These are phyloP conservation scores for Clusia tigrina DNA, from an alignment of 2,888 invertebrate genomes.

Conservation along the genomic window DNA sequence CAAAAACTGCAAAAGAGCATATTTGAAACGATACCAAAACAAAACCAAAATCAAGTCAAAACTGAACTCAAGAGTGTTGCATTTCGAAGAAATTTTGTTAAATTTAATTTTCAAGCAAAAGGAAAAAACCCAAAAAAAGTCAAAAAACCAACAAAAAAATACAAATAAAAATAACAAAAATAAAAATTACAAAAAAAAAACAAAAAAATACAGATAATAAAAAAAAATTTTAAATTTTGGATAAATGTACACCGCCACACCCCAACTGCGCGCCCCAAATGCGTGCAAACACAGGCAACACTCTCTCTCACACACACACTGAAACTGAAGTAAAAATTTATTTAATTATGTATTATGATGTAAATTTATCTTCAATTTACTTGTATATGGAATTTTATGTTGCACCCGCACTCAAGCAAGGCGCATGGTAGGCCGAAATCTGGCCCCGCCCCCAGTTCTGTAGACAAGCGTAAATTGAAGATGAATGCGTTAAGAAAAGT, in stretches of 20 bases:
- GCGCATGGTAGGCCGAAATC: not conserved
- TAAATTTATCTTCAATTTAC: constrained; percentile 9
- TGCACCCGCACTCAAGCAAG: not conserved
- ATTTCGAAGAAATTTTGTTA: constrained; percentile 22
- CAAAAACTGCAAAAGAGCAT: constrained; percentile 17
- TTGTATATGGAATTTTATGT: not conserved
- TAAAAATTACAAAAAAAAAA: constrained; percentile 8
- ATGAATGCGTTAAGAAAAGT: constrained; percentile 19
- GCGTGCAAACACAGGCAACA: too few relatives aligned
- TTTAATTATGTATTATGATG: constrained; percentile 6
- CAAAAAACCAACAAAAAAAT: constrained; percentile 11
- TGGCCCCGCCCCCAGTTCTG: not conserved
- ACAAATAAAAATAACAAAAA: constrained; percentile 17
- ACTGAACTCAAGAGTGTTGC: too few relatives aligned
- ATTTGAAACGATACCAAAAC: constrained; percentile 11
- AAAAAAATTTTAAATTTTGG: constrained; percentile 20
- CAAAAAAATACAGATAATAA: constrained; percentile 18
- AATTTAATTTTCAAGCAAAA: constrained; percentile 25
- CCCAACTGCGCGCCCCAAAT: too few relatives aligned
- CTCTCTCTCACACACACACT: not conserved
- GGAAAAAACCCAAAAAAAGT: constrained; percentile 22
- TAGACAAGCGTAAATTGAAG: constrained; percentile 23
- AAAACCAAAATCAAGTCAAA: constrained; percentile 16
- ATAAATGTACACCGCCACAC: too few relatives aligned
- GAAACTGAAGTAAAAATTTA: too few relatives aligned